Base-by-base conservation (phyloP, 2,888 invertebrate genomes). In the Epinotia ramella region DNA sequence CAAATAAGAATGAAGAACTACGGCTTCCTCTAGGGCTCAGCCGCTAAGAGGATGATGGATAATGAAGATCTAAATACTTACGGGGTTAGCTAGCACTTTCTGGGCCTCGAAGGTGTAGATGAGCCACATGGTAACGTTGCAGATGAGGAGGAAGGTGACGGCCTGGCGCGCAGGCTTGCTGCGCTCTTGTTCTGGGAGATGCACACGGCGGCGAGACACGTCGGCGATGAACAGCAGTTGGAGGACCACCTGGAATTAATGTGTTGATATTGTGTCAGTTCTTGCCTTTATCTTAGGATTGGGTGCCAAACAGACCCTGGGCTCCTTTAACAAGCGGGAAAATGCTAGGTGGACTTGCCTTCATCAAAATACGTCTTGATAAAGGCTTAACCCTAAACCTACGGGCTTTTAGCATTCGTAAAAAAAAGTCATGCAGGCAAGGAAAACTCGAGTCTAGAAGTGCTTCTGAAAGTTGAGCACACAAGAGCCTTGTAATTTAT, bases 91-190 rank as follows among this genome's bases (percentile, higher is more conserved):
- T 84, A 97, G 96, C 78, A 98, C 98, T 93, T 98, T 98, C 92
- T 98, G 98, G 81, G 97, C 97, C 93, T 99, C 98, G 87, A 99
- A 98, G 59, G 98, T 98, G 92, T 98, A 98, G 85, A 99, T 98
- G 80, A 98, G 97, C 97, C 99, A 99, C 97, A 99, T 97, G 83
- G 99, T 98, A 82, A 99, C 97, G 91, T 99, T 99, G 93, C 98
- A 98, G 88, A 99, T 98, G 78, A 99, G 96, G 78, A 99, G 95
- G 95, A 99, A 99, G 78, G 99, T 99, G 79, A 99, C 98, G 77
- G 98, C 97, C 89, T 99, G 99, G 77, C 99, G 96, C 1, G 98
- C 99, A 0, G 99, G 99, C 94, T 99, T 99, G 89, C 97, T 97
- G 83, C 97, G 96, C 88, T 98, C 98, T 88, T 99, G 98, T 87